Conservation (phyloP, 1,140 invertebrate genomes). For the Trachymyrmex cornetzi region DNA sequence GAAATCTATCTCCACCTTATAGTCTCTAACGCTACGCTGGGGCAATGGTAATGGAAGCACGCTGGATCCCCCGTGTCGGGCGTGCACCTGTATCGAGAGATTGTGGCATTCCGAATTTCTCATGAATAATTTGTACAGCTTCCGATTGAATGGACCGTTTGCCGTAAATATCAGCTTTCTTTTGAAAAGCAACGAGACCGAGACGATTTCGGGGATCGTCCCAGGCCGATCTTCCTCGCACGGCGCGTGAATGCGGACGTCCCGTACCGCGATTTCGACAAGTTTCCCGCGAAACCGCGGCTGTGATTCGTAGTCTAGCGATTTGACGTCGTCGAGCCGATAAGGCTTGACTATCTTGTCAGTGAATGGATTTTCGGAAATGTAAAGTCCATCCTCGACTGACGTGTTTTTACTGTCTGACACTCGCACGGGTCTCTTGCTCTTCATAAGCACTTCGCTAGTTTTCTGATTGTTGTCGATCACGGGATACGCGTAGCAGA, state of each 20-base stretch:
- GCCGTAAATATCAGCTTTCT: constrained; percentile 79
- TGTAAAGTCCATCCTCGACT: constrained; percentile 82
- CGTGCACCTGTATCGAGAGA: constrained; percentile 78
- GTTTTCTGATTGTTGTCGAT: constrained; percentile 63
- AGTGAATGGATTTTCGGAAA: constrained; percentile 77
- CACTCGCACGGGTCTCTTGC: constrained; percentile 48
- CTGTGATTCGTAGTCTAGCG: constrained; percentile 68
- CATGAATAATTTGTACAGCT: constrained; percentile 82
- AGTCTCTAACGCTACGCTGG: constrained; percentile 76
- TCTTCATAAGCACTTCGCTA: constrained; percentile 71
- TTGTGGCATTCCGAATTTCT: constrained; percentile 76
- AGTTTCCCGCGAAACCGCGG: constrained; percentile 75
- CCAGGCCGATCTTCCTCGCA: constrained; percentile 18
- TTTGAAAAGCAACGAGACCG: constrained; percentile 79
- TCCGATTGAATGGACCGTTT: constrained; percentile 81
- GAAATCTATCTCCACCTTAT: constrained; percentile 82
- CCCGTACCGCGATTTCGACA: constrained; percentile 82
- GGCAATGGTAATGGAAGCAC: constrained; percentile 82
- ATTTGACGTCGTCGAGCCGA: constrained; percentile 64
- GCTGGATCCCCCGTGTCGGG: constrained; percentile 72
- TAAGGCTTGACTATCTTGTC: constrained; percentile 78
- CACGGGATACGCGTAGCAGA: constrained; percentile 74
- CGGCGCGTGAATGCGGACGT: constrained; percentile 75
- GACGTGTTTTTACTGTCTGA: constrained; percentile 41
- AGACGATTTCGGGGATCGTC: constrained; percentile 65